Percentiles rank a stretch among this genome's conserved stretches.
These are phyloP conservation scores for Grammatotria lemairii DNA, from an alignment of 2,113 vertebrate species.

Conservation along the genomic window DNA sequence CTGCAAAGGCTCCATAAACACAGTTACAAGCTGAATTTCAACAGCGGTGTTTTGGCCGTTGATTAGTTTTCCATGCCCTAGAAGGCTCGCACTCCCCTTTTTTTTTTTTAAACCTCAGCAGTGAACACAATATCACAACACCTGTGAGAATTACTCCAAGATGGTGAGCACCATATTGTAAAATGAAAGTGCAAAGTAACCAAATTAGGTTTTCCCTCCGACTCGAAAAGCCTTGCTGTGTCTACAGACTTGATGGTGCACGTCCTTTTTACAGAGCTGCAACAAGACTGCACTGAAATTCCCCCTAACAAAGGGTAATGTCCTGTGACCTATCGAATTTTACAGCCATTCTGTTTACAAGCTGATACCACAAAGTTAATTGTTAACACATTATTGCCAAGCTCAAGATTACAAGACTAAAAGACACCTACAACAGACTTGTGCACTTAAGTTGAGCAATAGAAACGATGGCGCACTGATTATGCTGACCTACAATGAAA, in stretches of 20 bases:
- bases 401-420: neutral
- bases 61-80: constrained; percentile 44
- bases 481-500: constrained; percentile 15
- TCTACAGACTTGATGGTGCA: constrained; percentile 26
- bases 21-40: constrained; percentile 47
- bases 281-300: constrained; percentile 23
- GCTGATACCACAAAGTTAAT: constrained; percentile 56
- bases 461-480: neutral
- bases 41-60: constrained; percentile 37
- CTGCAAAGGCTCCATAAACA: constrained; percentile 49
- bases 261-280: constrained; percentile 24
- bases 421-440: neutral
- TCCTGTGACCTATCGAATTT: constrained; percentile 58
- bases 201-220: constrained; percentile 31
- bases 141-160: neutral
- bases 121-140: neutral
- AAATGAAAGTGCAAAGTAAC: constrained; percentile 56
- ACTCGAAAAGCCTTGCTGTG: neutral
- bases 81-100: neutral
- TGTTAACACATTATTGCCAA: constrained; percentile 53
- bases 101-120: neutral
- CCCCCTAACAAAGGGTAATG: constrained; percentile 53
- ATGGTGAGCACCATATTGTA: neutral
- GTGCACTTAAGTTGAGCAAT: constrained; percentile 24
- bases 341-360: constrained; percentile 62